A percentile compares a stretch with the other conserved stretches of the same genome.
These are phyloP conservation scores for Empis stercorea DNA, from an alignment of 2,888 invertebrate species.

Conservation along the genomic window DNA sequence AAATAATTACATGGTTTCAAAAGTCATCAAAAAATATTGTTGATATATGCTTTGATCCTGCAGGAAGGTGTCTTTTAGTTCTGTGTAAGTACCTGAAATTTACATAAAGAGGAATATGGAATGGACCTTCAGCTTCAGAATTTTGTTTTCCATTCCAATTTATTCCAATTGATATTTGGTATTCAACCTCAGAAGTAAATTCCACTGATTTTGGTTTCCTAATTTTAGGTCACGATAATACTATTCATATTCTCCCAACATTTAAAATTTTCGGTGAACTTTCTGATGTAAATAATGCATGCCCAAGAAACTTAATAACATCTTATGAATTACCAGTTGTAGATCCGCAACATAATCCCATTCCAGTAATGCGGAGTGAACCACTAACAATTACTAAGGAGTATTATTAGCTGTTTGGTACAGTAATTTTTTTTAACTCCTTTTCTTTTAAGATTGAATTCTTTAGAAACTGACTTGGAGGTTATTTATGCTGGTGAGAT, in stretches of 20 bases:
- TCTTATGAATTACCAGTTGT: slow-evolving; percentile 36
- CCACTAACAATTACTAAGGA: neutral
- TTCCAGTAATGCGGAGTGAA: slow-evolving; percentile 17
- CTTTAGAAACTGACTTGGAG: neutral
- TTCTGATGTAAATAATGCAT: slow-evolving; percentile 21
- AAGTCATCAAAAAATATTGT: slow-evolving; percentile 39
- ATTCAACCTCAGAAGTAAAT: too few relatives aligned
- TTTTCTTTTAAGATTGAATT: neutral
- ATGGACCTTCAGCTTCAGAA: too few relatives aligned
- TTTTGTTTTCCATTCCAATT: too few relatives aligned
- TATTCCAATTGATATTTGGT: too few relatives aligned
- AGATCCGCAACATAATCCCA: slow-evolving; percentile 34
- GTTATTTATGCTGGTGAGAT: neutral
- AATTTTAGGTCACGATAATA: slow-evolving; percentile 33
- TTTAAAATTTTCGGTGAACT: slow-evolving; percentile 28
- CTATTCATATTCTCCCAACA: slow-evolving; percentile 34
- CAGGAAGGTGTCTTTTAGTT: slow-evolving; percentile 43
- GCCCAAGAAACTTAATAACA: slow-evolving; percentile 31
- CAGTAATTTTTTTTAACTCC: too few relatives aligned
- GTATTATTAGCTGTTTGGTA: neutral
- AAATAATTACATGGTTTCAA: slow-evolving; percentile 33
- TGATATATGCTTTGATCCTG: slow-evolving; percentile 71
- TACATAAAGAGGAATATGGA: too few relatives aligned
- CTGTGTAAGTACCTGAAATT: slow-evolving; percentile 28
- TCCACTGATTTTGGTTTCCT: too few relatives aligned